Evolutionary conservation across 2,888 invertebrate species (phyloP).

Genomic region (Cheilosia pagana): DNA sequence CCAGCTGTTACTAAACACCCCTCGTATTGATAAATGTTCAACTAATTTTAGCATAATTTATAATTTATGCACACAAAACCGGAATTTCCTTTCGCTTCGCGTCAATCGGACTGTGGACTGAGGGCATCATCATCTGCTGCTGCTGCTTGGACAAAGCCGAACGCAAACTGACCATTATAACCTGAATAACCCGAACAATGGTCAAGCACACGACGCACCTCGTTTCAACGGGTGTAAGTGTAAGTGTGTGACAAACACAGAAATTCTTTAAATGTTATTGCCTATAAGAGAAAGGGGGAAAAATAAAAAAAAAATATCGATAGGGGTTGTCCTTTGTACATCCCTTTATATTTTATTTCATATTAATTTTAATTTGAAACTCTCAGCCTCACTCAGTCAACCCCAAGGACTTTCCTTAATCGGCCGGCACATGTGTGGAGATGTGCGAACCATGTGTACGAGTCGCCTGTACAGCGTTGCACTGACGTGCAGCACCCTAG

Average conservation of each 20-base stretch:
- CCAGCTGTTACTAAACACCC: conserved; percentile 17
- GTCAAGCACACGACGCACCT: conserved; percentile 7
- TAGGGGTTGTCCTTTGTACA: conserved; percentile 40
- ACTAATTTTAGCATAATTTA: conserved; percentile 40
- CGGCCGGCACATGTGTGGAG: conserved; percentile 18
- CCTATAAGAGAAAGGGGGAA: not conserved
- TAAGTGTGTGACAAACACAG: conserved; percentile 18
- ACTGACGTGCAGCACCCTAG: conserved; percentile 18
- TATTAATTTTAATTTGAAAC: conserved; percentile 54
- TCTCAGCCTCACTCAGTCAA: conserved; percentile 24
- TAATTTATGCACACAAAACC: conserved; percentile 23
- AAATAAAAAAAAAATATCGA: conserved; percentile 1
- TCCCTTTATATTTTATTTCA: conserved; percentile 44
- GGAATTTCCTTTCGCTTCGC: conserved; percentile 15
- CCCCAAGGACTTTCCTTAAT: conserved; percentile 3
- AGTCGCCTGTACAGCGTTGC: conserved; percentile 2
- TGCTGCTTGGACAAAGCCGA: not conserved
- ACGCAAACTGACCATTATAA: conserved; percentile 28
- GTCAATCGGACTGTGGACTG: conserved; percentile 3
- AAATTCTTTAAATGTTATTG: conserved; percentile 21
- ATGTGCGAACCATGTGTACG: conserved; percentile 1
- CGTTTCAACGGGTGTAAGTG: not conserved
- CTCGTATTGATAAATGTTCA: conserved; percentile 14
- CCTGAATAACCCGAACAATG: conserved; percentile 22
- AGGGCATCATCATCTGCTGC: conserved; percentile 36